Percentiles rank a stretch among this genome's conserved stretches.
These are phyloP conservation scores for Coluber constrictor DNA, from an alignment of 2,797 vertebrate species.

Conservation along the genomic window DNA sequence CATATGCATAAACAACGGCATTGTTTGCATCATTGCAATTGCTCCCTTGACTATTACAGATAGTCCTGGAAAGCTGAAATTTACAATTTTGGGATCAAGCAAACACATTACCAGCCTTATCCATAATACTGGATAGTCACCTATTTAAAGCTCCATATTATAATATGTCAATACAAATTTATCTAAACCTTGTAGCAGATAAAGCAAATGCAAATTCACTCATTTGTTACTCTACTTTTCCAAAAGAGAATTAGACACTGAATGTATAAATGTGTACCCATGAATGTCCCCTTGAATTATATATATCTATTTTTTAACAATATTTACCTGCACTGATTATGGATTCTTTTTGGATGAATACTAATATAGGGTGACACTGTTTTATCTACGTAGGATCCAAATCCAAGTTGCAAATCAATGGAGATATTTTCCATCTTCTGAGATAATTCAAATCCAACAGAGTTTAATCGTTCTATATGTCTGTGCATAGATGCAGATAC, in stretches of 20 bases:
- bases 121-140: neutral
- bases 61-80: neutral
- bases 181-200: neutral
- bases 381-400: slow-evolving; percentile 98
- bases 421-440: slow-evolving; percentile 88
- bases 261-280: neutral
- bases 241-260: neutral
- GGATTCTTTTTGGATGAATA: slow-evolving; percentile 91
- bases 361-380: slow-evolving; percentile 96
- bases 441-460: slow-evolving; percentile 87
- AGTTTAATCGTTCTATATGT: slow-evolving; percentile 92
- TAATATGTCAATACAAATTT: neutral
- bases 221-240: neutral
- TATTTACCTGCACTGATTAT: slow-evolving; percentile 92
- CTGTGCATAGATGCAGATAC: slow-evolving; percentile 96
- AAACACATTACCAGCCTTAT: neutral
- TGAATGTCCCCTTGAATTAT: neutral
- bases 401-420: slow-evolving; percentile 89
- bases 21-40: neutral
- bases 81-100: neutral
- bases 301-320: neutral
- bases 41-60: neutral
- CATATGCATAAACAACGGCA: neutral
- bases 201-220: neutral
- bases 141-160: neutral